phyloP scores from a whole-genome alignment of 2,888 invertebrate species.

The Rapana venosa region DNA sequence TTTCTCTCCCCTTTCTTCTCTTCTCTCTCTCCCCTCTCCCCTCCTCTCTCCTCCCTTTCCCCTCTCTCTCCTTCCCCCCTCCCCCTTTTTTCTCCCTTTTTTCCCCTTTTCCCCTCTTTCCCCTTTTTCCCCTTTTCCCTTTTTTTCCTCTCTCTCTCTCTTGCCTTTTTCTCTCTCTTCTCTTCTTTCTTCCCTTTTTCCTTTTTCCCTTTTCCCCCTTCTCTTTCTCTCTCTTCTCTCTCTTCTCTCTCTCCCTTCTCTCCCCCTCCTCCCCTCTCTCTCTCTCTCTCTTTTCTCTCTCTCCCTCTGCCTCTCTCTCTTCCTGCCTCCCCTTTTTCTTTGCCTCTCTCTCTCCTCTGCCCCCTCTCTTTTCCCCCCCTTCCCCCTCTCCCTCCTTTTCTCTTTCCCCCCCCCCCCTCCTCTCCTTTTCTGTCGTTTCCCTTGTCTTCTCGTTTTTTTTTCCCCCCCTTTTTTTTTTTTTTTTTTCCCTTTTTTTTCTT shows the following conservation, averaged over 20 bases:
- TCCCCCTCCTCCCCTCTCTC: neutral
- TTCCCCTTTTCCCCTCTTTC: no score
- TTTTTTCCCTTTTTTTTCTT: no score
- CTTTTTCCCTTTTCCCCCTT: neutral
- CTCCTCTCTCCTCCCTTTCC: no score
- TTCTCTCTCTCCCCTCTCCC: no score
- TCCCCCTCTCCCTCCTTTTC: neutral
- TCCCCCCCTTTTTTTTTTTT: no score
- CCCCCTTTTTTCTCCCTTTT: no score
- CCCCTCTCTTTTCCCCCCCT: neutral
- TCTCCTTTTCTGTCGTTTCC: neutral
- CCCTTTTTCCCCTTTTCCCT: no score
- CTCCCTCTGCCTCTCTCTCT: no score
- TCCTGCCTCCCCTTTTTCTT: neutral
- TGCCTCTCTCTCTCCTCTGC: neutral
- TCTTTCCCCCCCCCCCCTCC: neutral
- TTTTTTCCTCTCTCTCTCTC: neutral
- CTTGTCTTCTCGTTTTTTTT: no score
- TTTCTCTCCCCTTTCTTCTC: no score
- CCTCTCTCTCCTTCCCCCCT: no score
- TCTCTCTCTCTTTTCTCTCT: neutral
- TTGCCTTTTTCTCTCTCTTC: neutral
- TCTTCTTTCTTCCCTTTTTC: neutral
- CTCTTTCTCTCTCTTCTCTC: neutral
- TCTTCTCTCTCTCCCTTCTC: neutral